phyloP scores from a whole-genome alignment of 1,140 invertebrate species.

The Cydia strobilella region DNA sequence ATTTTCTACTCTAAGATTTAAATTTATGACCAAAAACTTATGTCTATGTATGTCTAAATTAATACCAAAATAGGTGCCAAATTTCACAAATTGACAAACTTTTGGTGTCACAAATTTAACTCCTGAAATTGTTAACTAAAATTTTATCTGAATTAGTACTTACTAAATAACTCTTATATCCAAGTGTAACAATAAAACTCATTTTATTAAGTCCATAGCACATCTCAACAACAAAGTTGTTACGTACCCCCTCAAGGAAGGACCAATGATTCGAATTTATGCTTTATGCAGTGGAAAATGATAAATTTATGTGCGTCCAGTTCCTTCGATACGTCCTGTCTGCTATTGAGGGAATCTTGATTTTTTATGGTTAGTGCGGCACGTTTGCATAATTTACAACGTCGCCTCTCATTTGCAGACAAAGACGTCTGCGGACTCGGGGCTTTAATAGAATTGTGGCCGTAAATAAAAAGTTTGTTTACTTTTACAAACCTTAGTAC shows the following conservation, averaged over 20 bases:
- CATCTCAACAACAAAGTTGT: conserved; percentile 43
- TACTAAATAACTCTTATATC: neutral
- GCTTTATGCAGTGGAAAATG: conserved; percentile 79
- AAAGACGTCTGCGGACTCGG: conserved; percentile 13
- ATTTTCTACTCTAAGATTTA: neutral
- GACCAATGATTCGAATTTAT: conserved; percentile 78
- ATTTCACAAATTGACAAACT: too few relatives aligned
- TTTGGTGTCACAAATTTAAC: too few relatives aligned
- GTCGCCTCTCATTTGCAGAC: conserved; percentile 36
- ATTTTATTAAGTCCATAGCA: conserved; percentile 27
- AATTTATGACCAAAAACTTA: neutral
- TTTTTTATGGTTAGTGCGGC: conserved; percentile 74
- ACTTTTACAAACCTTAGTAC: neutral
- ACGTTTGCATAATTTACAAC: conserved; percentile 74
- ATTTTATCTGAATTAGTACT: neutral
- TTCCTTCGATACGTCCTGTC: conserved; percentile 68
- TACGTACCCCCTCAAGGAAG: conserved; percentile 56
- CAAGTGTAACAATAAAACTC: conserved; percentile 4
- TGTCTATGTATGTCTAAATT: too few relatives aligned
- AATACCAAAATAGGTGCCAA: too few relatives aligned
- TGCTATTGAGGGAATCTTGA: conserved; percentile 59
- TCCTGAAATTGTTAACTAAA: neutral
- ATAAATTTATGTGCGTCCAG: conserved; percentile 78
- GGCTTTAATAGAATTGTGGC: conserved; percentile 21
- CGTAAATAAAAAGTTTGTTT: conserved; percentile 28